phyloP scores from a whole-genome alignment of 1,140 invertebrate species.

The Antheraea mylitta region DNA sequence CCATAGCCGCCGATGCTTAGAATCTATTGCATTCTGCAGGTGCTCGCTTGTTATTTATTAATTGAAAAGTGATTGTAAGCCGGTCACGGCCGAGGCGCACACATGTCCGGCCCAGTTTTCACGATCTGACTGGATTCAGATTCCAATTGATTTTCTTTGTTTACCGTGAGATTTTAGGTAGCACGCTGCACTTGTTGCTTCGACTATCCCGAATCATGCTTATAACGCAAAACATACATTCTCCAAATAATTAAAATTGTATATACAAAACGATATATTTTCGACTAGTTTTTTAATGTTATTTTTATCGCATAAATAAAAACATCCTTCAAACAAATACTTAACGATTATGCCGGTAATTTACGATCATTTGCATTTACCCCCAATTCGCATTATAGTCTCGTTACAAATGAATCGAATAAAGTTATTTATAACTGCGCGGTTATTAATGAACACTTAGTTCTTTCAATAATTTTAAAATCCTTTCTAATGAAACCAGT shows the following conservation, averaged over 20 bases:
- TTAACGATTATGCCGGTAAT: not conserved
- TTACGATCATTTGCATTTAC: not conserved
- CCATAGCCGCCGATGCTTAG: constrained; percentile 50
- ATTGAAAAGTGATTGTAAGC: constrained; percentile 76
- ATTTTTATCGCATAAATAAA: not conserved
- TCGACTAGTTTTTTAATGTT: too few relatives aligned
- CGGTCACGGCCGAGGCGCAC: constrained; percentile 71
- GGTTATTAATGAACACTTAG: not conserved
- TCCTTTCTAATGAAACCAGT: not conserved
- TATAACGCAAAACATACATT: not conserved
- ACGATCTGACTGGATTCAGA: constrained; percentile 64
- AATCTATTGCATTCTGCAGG: constrained; percentile 62
- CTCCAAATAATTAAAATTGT: too few relatives aligned
- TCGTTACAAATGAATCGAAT: not conserved
- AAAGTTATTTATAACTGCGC: not conserved
- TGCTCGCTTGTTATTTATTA: constrained; percentile 68
- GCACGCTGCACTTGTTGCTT: constrained; percentile 56
- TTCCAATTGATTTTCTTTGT: constrained; percentile 68
- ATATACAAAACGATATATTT: too few relatives aligned
- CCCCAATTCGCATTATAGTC: not conserved
- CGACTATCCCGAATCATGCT: not conserved
- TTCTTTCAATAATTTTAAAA: too few relatives aligned
- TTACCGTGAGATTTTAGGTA: constrained; percentile 34
- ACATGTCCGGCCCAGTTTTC: constrained; percentile 75
- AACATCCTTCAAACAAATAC: not conserved